Percentiles rank a stretch among this genome's conserved stretches.
Evolutionary conservation across 2,113 vertebrate genomes (phyloP).

Genomic region (zebrafish (Danio rerio)): GRCz12tu NC_133191.1:35263501-35264000

Average conservation of each 20-base stretch:
- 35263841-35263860: conserved; percentile 77
- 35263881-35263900: conserved; percentile 62
- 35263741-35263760: conserved; percentile 67
- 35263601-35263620: conserved; percentile 70
- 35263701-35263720: conserved; percentile 53
- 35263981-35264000: conserved; percentile 75
- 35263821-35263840: conserved; percentile 66
- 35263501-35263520: conserved; percentile 81
- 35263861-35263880: conserved; percentile 79
- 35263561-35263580: conserved; percentile 74
- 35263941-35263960: conserved; percentile 69
- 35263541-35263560: conserved; percentile 69
- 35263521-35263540: conserved; percentile 78
- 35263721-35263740: conserved; percentile 61
- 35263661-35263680: conserved; percentile 73
- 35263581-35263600: conserved; percentile 77
- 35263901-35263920: conserved; percentile 77
- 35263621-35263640: conserved; percentile 65
- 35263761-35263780: conserved; percentile 60
- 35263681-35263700: conserved; percentile 73
- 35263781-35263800: conserved; percentile 75
- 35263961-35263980: conserved; percentile 71
- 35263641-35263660: conserved; percentile 67
- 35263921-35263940: conserved; percentile 63
- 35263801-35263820: conserved; percentile 68